These are phyloP conservation scores for Pachypsylla venusta DNA, from an alignment of 1,140 invertebrate species.

Conservation along the genomic window DNA sequence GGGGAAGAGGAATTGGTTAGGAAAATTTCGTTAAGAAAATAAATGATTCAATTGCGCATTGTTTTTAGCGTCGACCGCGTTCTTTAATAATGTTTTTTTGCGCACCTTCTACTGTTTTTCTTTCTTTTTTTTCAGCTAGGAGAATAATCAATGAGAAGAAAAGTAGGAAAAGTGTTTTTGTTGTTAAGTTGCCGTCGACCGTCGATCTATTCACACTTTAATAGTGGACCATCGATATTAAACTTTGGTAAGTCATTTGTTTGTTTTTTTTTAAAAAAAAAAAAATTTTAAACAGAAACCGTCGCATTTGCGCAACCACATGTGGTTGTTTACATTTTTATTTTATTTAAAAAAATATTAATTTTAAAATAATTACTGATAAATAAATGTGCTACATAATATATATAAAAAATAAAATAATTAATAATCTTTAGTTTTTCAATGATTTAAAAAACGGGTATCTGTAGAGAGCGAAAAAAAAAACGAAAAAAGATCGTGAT, in stretches of 20 bases:
- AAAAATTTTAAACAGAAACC: not conserved
- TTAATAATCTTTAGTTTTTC: too few relatives aligned
- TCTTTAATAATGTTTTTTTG: not conserved
- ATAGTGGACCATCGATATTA: too few relatives aligned
- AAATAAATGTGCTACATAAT: too few relatives aligned
- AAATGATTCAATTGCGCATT: conserved; percentile 6
- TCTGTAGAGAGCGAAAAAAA: too few relatives aligned
- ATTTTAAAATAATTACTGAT: too few relatives aligned
- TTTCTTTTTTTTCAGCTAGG: not conserved
- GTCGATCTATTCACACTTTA: not conserved
- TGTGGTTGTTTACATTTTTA: conserved; percentile 7
- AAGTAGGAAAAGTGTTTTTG: conserved; percentile 3
- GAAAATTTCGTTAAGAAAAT: conserved; percentile 7
- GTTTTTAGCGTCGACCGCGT: conserved; percentile 2
- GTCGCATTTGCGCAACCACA: conserved; percentile 5
- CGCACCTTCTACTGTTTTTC: not conserved
- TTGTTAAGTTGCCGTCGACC: conserved; percentile 5
- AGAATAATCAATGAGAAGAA: conserved; percentile 1
- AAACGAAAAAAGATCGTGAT: too few relatives aligned
- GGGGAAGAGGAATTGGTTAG: too few relatives aligned
- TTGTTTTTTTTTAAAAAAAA: too few relatives aligned
- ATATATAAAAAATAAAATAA: too few relatives aligned
- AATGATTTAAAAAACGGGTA: too few relatives aligned
- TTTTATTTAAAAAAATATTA: not conserved
- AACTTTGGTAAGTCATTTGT: too few relatives aligned